Evolutionary conservation across 2,888 invertebrate species (phyloP), one percentile per base, ranked within the genome.

Genomic region (Nomada fabriciana): DNA sequence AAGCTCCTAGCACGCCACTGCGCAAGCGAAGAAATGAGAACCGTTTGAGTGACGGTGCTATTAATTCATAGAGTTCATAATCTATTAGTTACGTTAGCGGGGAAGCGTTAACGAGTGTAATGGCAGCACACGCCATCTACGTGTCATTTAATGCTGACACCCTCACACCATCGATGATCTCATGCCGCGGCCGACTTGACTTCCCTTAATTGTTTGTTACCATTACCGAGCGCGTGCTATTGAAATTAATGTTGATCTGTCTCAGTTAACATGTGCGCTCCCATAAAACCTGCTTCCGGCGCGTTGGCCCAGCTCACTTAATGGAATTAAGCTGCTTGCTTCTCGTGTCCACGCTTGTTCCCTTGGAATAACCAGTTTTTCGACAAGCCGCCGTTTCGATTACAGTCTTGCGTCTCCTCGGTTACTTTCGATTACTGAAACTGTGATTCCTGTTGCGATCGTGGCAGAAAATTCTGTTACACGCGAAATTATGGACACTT

Each of bases 191-290:
- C 89, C 88, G 90, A 89, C 91, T 90, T 89, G 90, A 90, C 90
- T 91, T 90, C 86, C 80, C 91, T 93, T 93, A 93, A 93, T 93
- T 93, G 93, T 93, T 94, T 94, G 93, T 94, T 93, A 94, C 93
- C 93, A 93, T 93, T 93, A 90, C 91, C 89, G 89, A 89, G 93
- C 91, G 91, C 93, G 92, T 92, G 93, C 93, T 93, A 93, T 94
- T 93, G 93, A 93, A 93, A 93, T 94, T 93, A 93, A 94, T 93
- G 92, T 92, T 93, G 93, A 93, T 93, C 91, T 91, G 91, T 87
- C 91, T 86, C 87, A 90, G 90, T 91, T 91, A 91, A 89, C 90
- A 84, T 90, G 89, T 88, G 87, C 83, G 90, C 90, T 90, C 90
- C 91, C 91, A 91, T 92, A 92, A 93, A 92, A 92, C 90, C 89